Conservation (phyloP, 1,140 invertebrate species). For the Thaumatotibia leucotreta region DNA sequence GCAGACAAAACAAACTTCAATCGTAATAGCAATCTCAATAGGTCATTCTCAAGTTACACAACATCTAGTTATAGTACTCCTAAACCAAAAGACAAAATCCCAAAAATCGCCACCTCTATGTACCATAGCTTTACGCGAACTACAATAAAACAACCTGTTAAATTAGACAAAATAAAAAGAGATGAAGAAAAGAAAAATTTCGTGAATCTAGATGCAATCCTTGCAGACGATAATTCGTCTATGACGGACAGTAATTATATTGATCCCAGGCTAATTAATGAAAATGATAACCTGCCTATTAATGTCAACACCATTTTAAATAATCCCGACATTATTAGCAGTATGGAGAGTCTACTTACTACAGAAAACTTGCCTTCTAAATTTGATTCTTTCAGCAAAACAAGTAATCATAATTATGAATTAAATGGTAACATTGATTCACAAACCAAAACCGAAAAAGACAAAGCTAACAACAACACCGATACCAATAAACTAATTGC, state of each 20-base stretch:
- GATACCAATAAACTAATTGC: conserved; percentile 36
- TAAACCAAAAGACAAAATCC: conserved; percentile 69
- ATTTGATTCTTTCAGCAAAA: conserved; percentile 61
- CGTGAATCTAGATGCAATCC: conserved; percentile 61
- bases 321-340: conserved; percentile 70
- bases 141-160: conserved; percentile 60
- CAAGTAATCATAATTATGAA: conserved; percentile 34
- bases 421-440: conserved; percentile 21
- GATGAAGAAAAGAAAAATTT: conserved; percentile 58
- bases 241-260: conserved; percentile 71
- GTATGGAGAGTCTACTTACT: conserved; percentile 67
- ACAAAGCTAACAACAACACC: conserved; percentile 50
- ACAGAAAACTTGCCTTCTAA: conserved; percentile 68
- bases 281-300: conserved; percentile 70
- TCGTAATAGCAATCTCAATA: conserved; percentile 56
- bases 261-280: conserved; percentile 67
- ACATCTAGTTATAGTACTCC: conserved; percentile 62
- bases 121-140: conserved; percentile 67
- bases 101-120: conserved; percentile 67
- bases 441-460: conserved; percentile 32
- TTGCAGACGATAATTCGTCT: conserved; percentile 59
- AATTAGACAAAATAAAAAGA: conserved; percentile 68
- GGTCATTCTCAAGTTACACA: conserved; percentile 66
- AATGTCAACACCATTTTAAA: conserved; percentile 69
- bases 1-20: conserved; percentile 56